Evolutionary conservation across 2,797 vertebrate genomes (phyloP), one percentile per base, ranked within the genome.

Genomic region (Miichthys miiuy): DNA sequence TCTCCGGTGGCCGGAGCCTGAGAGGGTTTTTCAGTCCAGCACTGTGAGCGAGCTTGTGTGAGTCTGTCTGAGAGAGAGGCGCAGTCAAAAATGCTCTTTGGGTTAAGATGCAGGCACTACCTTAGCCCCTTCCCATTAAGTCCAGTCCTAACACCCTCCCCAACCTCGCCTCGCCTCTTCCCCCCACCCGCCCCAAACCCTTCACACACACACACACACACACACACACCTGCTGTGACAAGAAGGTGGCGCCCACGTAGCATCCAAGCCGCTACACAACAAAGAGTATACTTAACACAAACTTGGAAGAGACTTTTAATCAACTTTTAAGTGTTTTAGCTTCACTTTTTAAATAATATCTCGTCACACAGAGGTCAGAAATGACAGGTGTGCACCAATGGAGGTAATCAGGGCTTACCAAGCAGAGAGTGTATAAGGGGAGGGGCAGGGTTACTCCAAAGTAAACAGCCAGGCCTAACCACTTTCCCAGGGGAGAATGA

Each of bases 381-480:
- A 57, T 87, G 87, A 92, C 90, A 91, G 87, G 90, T 91, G 91
- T 89, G 79, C 82, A 72, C 85, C 84, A 52, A 30, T 78, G 72
- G 75, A 85, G 86, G 89, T 89, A 85, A 89, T 88, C 85, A 65
- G 63, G 74, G 82, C 82, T 87, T 91, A 91, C 90, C 85, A 75
- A 82, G 88, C 75, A 34, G 74, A 80, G 77, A 82, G 84, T 70
- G 83, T 82, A 87, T 64, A 86, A 88, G 80, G 88, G 88, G 86
- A 87, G 91, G 91, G 86, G 90, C 82, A 85, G 89, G 81, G 82
- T 88, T 85, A 88, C 91, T 94, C 91, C 92, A 95, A 95, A 92
- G 92, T 91, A 95, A 95, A 96, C 93, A 95, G 88, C 87, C 65
- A 83, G 87, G 87, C 93, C 86, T 94, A 89, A 96, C 95, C 95